Evolutionary conservation across 2,113 vertebrate genomes (phyloP).

Genomic region (Cyanoderma ruficeps): DNA sequence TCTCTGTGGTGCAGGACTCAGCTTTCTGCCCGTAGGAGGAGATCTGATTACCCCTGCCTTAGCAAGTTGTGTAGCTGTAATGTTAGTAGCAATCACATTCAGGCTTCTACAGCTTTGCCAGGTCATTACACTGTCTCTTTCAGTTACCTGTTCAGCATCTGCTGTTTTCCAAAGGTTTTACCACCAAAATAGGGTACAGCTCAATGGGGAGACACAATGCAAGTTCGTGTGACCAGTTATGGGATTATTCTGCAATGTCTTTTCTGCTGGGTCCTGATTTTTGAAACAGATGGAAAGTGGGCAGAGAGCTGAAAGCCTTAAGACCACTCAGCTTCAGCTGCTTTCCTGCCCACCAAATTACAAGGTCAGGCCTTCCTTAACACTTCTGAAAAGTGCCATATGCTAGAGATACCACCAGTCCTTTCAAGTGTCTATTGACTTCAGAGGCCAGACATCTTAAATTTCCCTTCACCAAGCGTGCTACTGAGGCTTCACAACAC

Average conservation of each 20-base stretch:
- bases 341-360: conserved; percentile 14
- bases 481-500: not conserved
- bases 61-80: not conserved
- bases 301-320: conserved; percentile 27
- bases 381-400: conserved; percentile 9
- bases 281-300: conserved; percentile 39
- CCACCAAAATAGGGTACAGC: not conserved
- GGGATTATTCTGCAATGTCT: not conserved
- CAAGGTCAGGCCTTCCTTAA: conserved; percentile 17
- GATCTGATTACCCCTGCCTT: not conserved
- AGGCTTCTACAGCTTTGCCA: not conserved
- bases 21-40: not conserved
- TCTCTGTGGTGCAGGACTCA: conserved; percentile 8
- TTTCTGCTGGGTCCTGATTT: not conserved
- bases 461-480: not conserved
- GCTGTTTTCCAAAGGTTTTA: not conserved
- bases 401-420: not conserved
- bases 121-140: not conserved
- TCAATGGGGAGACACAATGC: not conserved
- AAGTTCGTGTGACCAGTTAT: not conserved
- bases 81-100: not conserved
- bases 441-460: not conserved
- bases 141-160: not conserved
- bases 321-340: conserved; percentile 32
- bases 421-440: not conserved